Conservation (phyloP, 2,888 invertebrate species). For the Melanostoma mellinum region DNA sequence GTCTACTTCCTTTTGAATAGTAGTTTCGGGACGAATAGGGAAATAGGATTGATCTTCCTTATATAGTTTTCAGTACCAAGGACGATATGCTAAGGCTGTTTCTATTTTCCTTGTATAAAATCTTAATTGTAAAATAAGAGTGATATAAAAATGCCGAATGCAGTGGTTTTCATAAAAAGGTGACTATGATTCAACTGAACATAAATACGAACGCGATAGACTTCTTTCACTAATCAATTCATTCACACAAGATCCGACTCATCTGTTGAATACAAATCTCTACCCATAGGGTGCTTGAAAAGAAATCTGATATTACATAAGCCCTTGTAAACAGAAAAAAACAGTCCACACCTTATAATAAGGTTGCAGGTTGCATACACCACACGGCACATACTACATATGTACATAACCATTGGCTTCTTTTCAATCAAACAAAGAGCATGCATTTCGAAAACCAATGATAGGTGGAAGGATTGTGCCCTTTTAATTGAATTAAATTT, state of each 20-base stretch:
- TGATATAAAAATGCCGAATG: no score
- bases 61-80: no score
- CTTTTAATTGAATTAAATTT: conserved; percentile 24
- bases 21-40: no score
- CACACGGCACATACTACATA: background rate
- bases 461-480: background rate
- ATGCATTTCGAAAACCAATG: background rate
- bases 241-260: background rate
- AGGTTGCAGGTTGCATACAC: conserved; percentile 1
- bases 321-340: conserved; percentile 1
- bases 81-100: no score
- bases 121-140: no score
- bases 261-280: conserved; percentile 24
- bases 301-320: conserved; percentile 13
- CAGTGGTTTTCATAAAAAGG: no score
- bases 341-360: conserved; percentile 8
- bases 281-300: background rate
- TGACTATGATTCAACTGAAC: no score
- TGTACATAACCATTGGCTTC: background rate
- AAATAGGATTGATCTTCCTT: no score
- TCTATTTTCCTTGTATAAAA: no score
- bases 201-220: no score
- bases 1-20: no score
- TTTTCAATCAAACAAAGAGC: background rate
- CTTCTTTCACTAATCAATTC: no score